Conservation (phyloP, 2,888 invertebrate genomes). For the Choristoneura rosaceana region DNA sequence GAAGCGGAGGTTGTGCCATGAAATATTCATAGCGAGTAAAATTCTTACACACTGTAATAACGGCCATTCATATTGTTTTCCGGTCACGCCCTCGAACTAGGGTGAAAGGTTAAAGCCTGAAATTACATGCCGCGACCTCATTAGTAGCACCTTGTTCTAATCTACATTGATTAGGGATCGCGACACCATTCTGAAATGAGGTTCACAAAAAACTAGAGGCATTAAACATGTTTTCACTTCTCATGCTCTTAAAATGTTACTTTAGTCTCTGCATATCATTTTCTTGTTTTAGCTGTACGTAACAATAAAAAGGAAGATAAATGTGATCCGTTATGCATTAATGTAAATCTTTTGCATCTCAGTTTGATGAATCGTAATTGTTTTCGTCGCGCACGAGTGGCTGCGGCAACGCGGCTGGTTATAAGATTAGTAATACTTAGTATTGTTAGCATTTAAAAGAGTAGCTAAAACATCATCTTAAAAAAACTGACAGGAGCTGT, state of each 20-base stretch:
- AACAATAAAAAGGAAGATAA: not conserved
- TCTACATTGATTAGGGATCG: not conserved
- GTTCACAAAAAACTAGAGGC: not conserved
- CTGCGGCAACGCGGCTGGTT: not conserved
- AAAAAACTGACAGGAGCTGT: too few species aligned
- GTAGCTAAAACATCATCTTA: too few species aligned
- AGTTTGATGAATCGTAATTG: slow-evolving; percentile 17
- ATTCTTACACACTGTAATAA: not conserved
- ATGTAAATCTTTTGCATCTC: not conserved
- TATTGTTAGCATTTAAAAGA: too few species aligned
- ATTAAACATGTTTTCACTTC: too few species aligned
- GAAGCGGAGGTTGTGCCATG: not conserved
- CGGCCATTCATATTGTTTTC: not conserved
- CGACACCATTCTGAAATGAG: not conserved
- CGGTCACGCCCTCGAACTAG: not conserved
- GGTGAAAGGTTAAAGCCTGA: not conserved
- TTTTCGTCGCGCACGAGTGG: slow-evolving; percentile 22
- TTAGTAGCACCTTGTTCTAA: not conserved
- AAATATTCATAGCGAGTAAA: not conserved
- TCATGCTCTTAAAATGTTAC: too few species aligned
- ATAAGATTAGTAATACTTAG: not conserved
- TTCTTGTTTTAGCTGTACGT: too few species aligned
- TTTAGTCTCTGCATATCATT: not conserved
- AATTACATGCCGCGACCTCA: not conserved
- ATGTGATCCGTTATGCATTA: slow-evolving; percentile 13